Evolutionary conservation across 2,888 invertebrate species (phyloP).

Genomic region (Drosophila siamana): DNA sequence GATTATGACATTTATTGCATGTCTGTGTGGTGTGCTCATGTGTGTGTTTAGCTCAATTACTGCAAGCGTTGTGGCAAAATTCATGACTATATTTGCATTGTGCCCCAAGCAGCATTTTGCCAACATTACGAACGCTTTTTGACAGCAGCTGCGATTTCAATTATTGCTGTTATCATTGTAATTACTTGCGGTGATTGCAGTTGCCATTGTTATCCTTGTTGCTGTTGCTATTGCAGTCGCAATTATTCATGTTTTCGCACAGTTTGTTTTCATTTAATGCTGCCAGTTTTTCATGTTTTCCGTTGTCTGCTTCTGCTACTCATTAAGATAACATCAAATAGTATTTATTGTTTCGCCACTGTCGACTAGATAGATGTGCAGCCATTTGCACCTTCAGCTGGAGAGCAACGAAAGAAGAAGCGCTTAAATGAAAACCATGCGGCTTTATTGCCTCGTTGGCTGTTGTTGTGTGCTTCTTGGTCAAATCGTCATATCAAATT

Average conservation of each 20-base stretch:
- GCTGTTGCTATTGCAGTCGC: not conserved
- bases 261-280: constrained; percentile 2
- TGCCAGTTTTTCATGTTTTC: constrained; percentile 1
- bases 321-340: constrained; percentile 2
- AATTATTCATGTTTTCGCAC: constrained; percentile 11
- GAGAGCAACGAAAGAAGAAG: too few species aligned
- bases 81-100: constrained; percentile 46
- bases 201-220: constrained; percentile 12
- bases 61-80: constrained; percentile 46
- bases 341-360: not conserved
- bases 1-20: constrained; percentile 52
- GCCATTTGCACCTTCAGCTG: too few species aligned
- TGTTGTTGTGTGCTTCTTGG: constrained; percentile 10
- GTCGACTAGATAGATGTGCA: not conserved
- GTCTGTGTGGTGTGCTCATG: constrained; percentile 5
- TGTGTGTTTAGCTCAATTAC: constrained; percentile 31
- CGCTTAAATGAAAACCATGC: not conserved
- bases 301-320: not conserved
- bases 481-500: constrained; percentile 60
- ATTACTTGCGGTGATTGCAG: constrained; percentile 26
- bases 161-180: constrained; percentile 63
- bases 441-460: not conserved
- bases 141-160: constrained; percentile 57
- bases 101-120: constrained; percentile 36
- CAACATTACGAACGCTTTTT: constrained; percentile 32